phyloP scores from a whole-genome alignment of 2,888 invertebrate genomes.

The Anthrax anthrax region DNA sequence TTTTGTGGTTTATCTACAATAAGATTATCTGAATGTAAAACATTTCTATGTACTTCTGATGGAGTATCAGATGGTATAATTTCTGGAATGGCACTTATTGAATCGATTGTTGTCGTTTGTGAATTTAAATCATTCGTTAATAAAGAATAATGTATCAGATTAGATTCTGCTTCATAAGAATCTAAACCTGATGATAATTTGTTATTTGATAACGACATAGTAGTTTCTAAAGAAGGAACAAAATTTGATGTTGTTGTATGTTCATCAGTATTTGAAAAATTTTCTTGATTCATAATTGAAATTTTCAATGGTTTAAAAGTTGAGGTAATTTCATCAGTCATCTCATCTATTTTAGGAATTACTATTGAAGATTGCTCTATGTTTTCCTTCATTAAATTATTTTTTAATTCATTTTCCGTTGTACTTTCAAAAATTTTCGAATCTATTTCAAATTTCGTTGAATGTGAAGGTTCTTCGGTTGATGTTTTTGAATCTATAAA shows the following conservation, averaged over 20 bases:
- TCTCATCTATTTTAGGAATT: no score
- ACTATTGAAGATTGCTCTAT: no score
- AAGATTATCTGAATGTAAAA: slow-evolving; percentile 8
- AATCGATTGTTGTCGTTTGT: not conserved
- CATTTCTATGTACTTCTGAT: slow-evolving; percentile 1
- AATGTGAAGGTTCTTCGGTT: no score
- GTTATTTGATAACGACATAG: not conserved
- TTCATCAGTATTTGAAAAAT: not conserved
- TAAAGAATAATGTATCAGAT: slow-evolving; percentile 1
- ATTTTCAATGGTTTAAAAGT: not conserved
- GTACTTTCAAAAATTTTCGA: not conserved
- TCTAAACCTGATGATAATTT: not conserved
- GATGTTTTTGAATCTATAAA: not conserved
- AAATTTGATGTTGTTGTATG: not conserved
- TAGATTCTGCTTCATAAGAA: slow-evolving; percentile 8
- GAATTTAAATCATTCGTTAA: not conserved
- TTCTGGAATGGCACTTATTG: not conserved
- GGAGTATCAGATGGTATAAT: slow-evolving; percentile 1
- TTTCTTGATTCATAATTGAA: not conserved
- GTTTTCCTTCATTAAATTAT: not conserved
- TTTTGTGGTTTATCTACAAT: slow-evolving; percentile 6
- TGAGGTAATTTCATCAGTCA: not conserved
- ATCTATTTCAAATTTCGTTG: no score
- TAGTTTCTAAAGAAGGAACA: not conserved
- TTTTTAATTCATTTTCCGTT: not conserved